Evolutionary conservation across 64 coral and sea anemone species (phyloP).

Genomic region (Porites australiensis): DNA sequence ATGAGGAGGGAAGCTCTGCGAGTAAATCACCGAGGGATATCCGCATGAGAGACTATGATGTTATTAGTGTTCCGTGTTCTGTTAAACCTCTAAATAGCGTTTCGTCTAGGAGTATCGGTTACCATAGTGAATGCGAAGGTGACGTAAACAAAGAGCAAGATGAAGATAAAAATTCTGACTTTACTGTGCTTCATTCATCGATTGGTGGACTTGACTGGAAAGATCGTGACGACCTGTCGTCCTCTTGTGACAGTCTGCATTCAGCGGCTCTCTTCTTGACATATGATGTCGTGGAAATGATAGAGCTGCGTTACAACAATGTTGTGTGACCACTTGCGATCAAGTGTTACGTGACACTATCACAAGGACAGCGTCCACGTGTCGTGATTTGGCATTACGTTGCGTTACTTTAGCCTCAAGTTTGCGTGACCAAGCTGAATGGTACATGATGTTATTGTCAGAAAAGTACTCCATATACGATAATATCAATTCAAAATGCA

Average conservation of each 20-base stretch:
- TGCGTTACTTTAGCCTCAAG: neutral
- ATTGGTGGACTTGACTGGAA: constrained; percentile 78
- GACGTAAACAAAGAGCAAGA: constrained; percentile 19
- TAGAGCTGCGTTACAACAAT: constrained; percentile 67
- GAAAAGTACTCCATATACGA: neutral
- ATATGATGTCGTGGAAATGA: constrained; percentile 91
- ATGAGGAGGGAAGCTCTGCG: constrained; percentile 33
- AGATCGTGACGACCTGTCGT: constrained; percentile 28
- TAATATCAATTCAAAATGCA: too few relatives aligned
- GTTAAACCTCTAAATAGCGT: neutral
- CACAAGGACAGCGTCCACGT: neutral
- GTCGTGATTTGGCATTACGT: neutral
- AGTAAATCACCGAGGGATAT: neutral
- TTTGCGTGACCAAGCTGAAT: neutral
- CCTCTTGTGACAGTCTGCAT: constrained; percentile 60
- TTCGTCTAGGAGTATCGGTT: neutral
- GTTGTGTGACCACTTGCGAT: constrained; percentile 10
- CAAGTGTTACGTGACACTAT: neutral
- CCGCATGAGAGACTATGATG: constrained; percentile 68
- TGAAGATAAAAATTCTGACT: constrained; percentile 59
- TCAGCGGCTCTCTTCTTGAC: constrained; percentile 82
- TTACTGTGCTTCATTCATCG: constrained; percentile 87
- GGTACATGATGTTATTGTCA: neutral
- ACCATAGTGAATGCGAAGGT: neutral
- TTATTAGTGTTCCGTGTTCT: constrained; percentile 77